Conservation (phyloP, 2,113 vertebrate genomes). For the Ceratotherium simum region DNA sequence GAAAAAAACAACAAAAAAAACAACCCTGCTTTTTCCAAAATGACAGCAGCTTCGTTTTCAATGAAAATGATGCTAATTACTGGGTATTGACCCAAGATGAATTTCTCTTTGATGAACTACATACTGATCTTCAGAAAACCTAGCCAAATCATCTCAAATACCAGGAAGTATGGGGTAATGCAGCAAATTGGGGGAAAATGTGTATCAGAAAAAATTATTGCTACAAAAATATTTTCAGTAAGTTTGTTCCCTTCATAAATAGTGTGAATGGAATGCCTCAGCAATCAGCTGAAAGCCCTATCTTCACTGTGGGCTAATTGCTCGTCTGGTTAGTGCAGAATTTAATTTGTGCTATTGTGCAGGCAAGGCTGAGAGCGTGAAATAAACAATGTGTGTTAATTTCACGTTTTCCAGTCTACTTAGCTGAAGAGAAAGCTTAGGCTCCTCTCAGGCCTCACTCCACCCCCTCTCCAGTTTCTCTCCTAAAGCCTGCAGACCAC, state of each 20-base stretch:
- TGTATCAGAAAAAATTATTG: slow-evolving; percentile 83
- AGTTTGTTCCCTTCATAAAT: slow-evolving; percentile 83
- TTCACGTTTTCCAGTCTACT: slow-evolving; percentile 83
- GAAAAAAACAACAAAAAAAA: neutral
- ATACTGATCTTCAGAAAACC: slow-evolving; percentile 78
- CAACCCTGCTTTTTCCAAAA: slow-evolving; percentile 60
- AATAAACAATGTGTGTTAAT: slow-evolving; percentile 86
- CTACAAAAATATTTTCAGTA: slow-evolving; percentile 85
- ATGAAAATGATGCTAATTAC: slow-evolving; percentile 83
- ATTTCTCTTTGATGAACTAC: slow-evolving; percentile 83
- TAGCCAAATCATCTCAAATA: slow-evolving; percentile 80
- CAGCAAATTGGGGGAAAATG: slow-evolving; percentile 78
- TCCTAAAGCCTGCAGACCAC: neutral
- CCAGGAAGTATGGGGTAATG: slow-evolving; percentile 81
- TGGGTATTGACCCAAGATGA: slow-evolving; percentile 83
- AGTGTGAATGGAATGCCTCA: slow-evolving; percentile 80
- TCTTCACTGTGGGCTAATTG: slow-evolving; percentile 81
- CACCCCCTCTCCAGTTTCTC: slow-evolving; percentile 29
- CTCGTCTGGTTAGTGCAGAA: slow-evolving; percentile 83
- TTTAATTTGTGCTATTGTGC: slow-evolving; percentile 86
- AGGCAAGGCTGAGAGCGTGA: slow-evolving; percentile 82
- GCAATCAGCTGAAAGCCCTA: slow-evolving; percentile 81
- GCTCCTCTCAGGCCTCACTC: slow-evolving; percentile 60
- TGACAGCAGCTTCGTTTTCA: slow-evolving; percentile 78
- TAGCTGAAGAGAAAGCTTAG: slow-evolving; percentile 75